Evolutionary conservation across 2,113 vertebrate species (phyloP), one percentile per base, ranked within the genome.

Genomic region (Indicator indicator): DNA sequence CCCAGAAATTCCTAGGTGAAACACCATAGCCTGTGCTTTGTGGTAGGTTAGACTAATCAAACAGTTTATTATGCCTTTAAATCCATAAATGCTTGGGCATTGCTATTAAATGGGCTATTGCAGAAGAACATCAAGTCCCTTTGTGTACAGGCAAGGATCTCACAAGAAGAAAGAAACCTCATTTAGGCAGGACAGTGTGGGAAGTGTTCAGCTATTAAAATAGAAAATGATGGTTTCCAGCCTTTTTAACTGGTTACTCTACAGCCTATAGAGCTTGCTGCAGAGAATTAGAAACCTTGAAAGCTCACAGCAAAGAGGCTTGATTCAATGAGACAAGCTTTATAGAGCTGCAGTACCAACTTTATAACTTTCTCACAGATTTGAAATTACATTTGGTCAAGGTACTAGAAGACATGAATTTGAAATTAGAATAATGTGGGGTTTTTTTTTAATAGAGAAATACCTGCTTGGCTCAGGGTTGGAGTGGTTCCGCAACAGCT

Each of bases 221-320:
- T 46, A 84, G 83, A 65, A 92, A 92, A 82, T 40, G 17, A 84
- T 54, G 62, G 70, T 86, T 93, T 88, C 77, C 58, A 92, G 77
- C 6, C 1, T 70, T 94, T 84, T 90, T 79, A 90, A 86, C 80
- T 84, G 76, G 62, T 89, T 95, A 54, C 67, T 92, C 59, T 65
- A 79, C 55, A 67, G 48, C 55, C 44, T 86, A 65, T 71, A 82
- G 88, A 93, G 88, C 92, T 81, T 72, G 81, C 90, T 75, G 90
- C 73, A 86, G 94, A 88, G 95, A 92, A 95, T 94, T 93, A 95
- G 93, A 95, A 93, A 82, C 70, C 67, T 72, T 82, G 92, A 90
- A 88, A 93, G 88, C 83, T 89, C 85, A 16, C 59, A 83, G 94
- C 67, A 59, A 69, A 92, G 86, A 50, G 44, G 62, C 54, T 86